Conservation (phyloP, 2,113 vertebrate species). For the Paracanthobrama guichenoti region DNA sequence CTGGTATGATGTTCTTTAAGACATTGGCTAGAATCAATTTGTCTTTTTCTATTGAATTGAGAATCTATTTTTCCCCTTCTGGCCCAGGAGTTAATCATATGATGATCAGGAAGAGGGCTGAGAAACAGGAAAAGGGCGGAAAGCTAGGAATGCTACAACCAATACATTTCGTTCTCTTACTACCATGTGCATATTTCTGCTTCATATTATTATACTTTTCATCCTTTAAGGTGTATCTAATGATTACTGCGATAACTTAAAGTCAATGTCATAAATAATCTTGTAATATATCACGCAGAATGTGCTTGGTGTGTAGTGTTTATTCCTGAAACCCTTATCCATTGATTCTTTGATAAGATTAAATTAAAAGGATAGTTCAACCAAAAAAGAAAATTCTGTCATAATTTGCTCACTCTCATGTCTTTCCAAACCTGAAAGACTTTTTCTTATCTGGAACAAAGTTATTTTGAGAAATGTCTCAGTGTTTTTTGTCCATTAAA, state of each 20-base stretch:
- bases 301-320: neutral
- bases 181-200: neutral
- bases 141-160: slow-evolving; percentile 26
- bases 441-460: neutral
- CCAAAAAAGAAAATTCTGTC: neutral
- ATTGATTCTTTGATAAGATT: neutral
- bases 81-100: slow-evolving; percentile 67
- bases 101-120: slow-evolving; percentile 61
- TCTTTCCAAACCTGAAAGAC: neutral
- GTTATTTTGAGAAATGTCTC: neutral
- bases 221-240: neutral
- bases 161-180: slow-evolving; percentile 4
- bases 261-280: neutral
- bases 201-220: neutral
- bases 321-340: neutral
- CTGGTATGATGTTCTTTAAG: slow-evolving; percentile 12
- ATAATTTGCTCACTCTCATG: neutral
- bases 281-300: neutral
- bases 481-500: neutral
- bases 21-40: slow-evolving; percentile 61
- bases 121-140: slow-evolving; percentile 62
- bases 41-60: slow-evolving; percentile 73
- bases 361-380: neutral
- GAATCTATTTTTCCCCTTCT: slow-evolving; percentile 69
- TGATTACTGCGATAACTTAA: neutral